phyloP scores from a whole-genome alignment of 1,140 invertebrate genomes.

The Ceratitis capitata region DNA sequence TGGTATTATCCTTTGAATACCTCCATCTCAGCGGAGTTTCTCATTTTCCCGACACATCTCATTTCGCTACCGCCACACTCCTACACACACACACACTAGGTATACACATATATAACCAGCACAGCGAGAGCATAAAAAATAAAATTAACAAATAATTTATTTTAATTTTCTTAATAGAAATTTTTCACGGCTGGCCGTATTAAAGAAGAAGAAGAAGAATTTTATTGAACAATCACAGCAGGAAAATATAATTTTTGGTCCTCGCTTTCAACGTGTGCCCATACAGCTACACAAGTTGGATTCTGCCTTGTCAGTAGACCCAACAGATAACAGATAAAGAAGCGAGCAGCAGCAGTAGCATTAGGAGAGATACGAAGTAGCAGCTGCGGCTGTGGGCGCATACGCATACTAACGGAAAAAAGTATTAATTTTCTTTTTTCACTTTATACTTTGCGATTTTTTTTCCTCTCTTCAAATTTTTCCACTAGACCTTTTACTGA shows the following conservation, averaged over 20 bases:
- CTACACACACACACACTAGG: not conserved
- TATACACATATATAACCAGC: not conserved
- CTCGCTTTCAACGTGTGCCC: not conserved
- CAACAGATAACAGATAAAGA: constrained; percentile 4
- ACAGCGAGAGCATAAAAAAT: too few species aligned
- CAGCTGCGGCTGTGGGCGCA: not conserved
- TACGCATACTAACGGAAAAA: not conserved
- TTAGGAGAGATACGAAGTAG: not conserved
- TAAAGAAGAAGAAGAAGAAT: not conserved
- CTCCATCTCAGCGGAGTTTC: not conserved
- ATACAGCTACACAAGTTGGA: too few species aligned
- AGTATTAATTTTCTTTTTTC: not conserved
- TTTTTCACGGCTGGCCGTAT: too few species aligned
- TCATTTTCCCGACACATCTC: not conserved
- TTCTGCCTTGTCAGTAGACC: not conserved
- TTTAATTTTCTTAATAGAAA: too few species aligned
- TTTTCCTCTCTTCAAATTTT: not conserved
- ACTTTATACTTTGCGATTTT: not conserved
- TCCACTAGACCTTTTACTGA: not conserved
- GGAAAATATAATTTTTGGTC: not conserved
- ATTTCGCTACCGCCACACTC: not conserved
- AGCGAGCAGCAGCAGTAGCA: not conserved
- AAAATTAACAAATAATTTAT: too few species aligned
- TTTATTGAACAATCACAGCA: not conserved
- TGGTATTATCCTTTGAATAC: not conserved